These are phyloP conservation scores for Apteryx mantelli DNA, from an alignment of 2,113 vertebrate species.

Conservation along the genomic window DNA sequence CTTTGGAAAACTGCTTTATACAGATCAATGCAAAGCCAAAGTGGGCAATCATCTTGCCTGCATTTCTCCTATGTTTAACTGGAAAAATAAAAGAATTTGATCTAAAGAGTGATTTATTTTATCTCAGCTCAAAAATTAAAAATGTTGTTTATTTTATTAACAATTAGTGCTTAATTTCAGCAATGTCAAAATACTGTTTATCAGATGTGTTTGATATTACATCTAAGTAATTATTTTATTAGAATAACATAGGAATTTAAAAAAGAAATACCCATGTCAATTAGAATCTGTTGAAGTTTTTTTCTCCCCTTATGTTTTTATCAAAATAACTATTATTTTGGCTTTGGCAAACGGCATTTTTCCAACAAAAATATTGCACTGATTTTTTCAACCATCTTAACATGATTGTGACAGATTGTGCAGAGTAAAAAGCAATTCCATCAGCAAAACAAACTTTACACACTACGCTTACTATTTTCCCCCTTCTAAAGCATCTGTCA, in stretches of 20 bases:
- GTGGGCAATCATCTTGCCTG: neutral
- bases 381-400: conserved; percentile 21
- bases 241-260: neutral
- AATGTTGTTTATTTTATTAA: neutral
- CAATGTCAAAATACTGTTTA: neutral
- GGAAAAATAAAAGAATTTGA: neutral
- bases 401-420: conserved; percentile 27
- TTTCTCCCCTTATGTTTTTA: neutral
- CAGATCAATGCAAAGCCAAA: neutral
- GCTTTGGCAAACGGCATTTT: neutral
- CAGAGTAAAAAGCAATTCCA: conserved; percentile 51
- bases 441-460: conserved; percentile 41
- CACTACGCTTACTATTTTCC: neutral
- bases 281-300: neutral
- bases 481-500: conserved; percentile 39
- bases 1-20: neutral
- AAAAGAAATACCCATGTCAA: neutral
- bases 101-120: neutral
- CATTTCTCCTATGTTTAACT: neutral
- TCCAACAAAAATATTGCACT: neutral
- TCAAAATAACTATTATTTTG: neutral
- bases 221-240: neutral
- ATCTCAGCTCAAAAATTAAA: neutral
- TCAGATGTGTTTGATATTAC: neutral
- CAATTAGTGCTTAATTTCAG: neutral